Evolutionary conservation across 2,888 invertebrate species (phyloP).

Genomic region (Caenorhabditis doughertyi): DNA sequence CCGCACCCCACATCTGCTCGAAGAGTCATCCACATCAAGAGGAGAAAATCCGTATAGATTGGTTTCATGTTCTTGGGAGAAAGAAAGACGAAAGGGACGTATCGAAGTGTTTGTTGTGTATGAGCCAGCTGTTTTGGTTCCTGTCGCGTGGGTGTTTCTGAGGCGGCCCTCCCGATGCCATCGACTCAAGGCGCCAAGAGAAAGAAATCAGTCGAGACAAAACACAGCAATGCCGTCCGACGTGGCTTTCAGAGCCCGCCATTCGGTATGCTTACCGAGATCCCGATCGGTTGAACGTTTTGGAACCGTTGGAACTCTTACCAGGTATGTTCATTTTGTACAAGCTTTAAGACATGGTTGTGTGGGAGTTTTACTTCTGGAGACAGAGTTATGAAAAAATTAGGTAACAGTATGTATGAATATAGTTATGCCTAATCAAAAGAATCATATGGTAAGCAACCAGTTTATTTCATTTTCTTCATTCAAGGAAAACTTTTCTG

Average conservation of each 20-base stretch:
- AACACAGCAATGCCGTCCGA: constrained; percentile 64
- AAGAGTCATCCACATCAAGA: constrained; percentile 4
- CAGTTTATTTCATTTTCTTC: too few species aligned
- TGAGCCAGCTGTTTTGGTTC: constrained; percentile 66
- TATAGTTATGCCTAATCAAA: too few species aligned
- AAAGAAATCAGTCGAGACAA: constrained; percentile 51
- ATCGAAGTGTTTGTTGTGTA: constrained; percentile 60
- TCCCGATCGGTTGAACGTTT: constrained; percentile 77
- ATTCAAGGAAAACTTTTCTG: too few species aligned
- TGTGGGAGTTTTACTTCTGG: not conserved
- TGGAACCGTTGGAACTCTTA: constrained; percentile 79
- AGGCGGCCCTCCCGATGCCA: constrained; percentile 42
- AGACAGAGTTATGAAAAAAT: not conserved
- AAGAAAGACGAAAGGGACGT: constrained; percentile 10
- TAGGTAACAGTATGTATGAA: not conserved
- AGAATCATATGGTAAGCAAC: too few species aligned
- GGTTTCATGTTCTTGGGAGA: constrained; percentile 45
- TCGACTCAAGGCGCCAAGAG: constrained; percentile 14
- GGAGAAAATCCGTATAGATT: constrained; percentile 47
- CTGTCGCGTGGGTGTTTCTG: constrained; percentile 57
- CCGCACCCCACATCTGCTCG: constrained; percentile 58
- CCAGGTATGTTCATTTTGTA: constrained; percentile 78
- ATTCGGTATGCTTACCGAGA: constrained; percentile 74
- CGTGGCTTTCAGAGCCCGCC: constrained; percentile 69
- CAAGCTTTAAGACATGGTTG: too few species aligned